Base-by-base conservation (phyloP, 2,113 vertebrate genomes). In the Larimichthys crocea region DNA sequence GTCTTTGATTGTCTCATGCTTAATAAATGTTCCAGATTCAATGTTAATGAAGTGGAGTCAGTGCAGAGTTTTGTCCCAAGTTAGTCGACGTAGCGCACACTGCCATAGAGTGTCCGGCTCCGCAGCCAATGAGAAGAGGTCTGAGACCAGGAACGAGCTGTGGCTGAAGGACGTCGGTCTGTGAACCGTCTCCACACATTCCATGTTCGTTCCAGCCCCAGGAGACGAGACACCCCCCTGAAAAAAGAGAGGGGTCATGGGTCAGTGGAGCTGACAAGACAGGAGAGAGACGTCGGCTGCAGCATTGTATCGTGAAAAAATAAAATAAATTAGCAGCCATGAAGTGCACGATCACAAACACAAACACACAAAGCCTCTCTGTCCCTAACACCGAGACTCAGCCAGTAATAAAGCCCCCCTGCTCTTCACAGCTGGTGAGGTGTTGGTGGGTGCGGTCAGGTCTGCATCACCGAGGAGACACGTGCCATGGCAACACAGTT, bases 201-300 rank as follows among this genome's bases (percentile, higher is more conserved):
- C 98, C 97, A 0, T 99, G 97, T 71, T 99, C 98, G 0, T 99
- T 99, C 98, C 98, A 99, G 82, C 98, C 97, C 97, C 97, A 99
- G 5, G 97, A 97, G 83, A 96, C 86, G 64, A 97, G 96, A 1
- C 8, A 19, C 2, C 80, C 93, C 71, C 92, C 97, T 99, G 88
- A 50, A 87, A 40, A 74, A 91, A 71, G 87, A 77, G 56, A 93
- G 19, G 70, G 70, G 69, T 87, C 50, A 83, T 19, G 79, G 89
- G 88, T 92, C 85, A 93, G 82, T 79, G 73, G 70, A 72, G 78
- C 75, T 80, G 63, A 79, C 52, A 77, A 61, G 17, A 69, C 8
- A 74, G 35, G 14, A 60, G 52, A 74, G 2, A 11, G 29, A 14
- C 11, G 44, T 12, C 11, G 12, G 44, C 67, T 62, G 61, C 48